Base-by-base conservation (phyloP, 2,888 invertebrate genomes). In the Acleris holmiana region DNA sequence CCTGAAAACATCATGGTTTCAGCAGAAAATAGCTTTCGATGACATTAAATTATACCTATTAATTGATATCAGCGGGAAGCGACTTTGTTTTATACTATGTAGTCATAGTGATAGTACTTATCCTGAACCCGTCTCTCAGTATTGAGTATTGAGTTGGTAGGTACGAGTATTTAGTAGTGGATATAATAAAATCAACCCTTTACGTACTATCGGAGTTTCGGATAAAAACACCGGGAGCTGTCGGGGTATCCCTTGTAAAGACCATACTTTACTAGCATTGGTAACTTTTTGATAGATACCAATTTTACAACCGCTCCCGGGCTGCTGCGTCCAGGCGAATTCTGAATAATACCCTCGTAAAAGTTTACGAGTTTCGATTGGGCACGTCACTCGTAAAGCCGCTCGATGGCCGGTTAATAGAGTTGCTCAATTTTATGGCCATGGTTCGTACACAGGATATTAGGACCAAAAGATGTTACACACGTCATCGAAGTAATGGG, bases 281-380 rank as follows among this genome's bases (percentile, higher is more conserved):
- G 19, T 23, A 47, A 47, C 35, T 63, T 21, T 46, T 63, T 47
- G 57, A 63, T 63, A 58, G 51, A 58, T 35, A 51, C 53, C 53
- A 58, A 58, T 53, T 58, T 64, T 58, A 64, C 64, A 64, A 47
- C 53, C 58, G 40, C 40, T 40, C 35, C 21, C 23, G 23, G 21
- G 21, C 21, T 21, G 41, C 64, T 53, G 64, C 57, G 64, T 48
- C 58, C 64, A 44, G 48, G 35, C 35, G 17, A 35, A 58, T 58
- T 64, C 59, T 56, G 59, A 58, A 64, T 64, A 64, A 64, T 64
- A 54, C 29, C 64, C 41, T 54, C 59, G n/a, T 64, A 64, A 64
- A 64, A 59, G 41, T 51, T 49, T 48, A 54, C 64, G 54, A 17
- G 54, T 54, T 54, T 40, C 53, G 35, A 54, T n/a, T 46, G 44